phyloP scores from a whole-genome alignment of 2,797 vertebrate species.

The Syndactyla subalaris region DNA sequence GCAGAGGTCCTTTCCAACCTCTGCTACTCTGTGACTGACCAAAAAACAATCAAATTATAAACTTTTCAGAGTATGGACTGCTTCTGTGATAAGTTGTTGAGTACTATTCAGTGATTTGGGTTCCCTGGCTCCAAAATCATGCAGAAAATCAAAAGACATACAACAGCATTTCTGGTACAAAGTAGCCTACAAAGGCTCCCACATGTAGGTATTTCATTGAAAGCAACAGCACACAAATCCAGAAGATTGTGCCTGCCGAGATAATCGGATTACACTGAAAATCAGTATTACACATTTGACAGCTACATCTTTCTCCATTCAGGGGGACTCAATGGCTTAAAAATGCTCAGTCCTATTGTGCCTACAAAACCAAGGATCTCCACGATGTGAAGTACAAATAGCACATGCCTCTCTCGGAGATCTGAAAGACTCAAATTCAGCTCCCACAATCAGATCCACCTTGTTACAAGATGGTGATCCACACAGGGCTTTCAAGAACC shows the following conservation, averaged over 20 bases:
- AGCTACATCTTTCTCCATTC: not conserved
- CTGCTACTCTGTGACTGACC: not conserved
- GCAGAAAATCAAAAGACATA: not conserved
- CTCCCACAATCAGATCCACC: not conserved
- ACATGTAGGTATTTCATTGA: not conserved
- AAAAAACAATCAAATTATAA: not conserved
- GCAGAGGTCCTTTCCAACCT: not conserved
- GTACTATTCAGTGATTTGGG: not conserved
- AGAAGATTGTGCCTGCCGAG: not conserved
- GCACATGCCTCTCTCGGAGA: rapidly evolving
- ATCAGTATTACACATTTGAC: not conserved
- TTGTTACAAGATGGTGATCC: not conserved
- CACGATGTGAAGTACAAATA: not conserved
- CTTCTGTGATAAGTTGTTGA: not conserved
- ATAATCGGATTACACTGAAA: not conserved
- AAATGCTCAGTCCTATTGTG: not conserved
- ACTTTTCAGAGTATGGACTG: not conserved
- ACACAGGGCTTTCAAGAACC: not conserved
- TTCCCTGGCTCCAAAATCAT: not conserved
- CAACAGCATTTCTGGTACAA: not conserved
- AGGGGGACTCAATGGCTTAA: not conserved
- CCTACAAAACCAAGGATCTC: not conserved
- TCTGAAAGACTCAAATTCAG: not conserved
- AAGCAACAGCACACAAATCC: not conserved
- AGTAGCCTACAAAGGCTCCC: not conserved